phyloP scores from a whole-genome alignment of 2,888 invertebrate species.

The Germaria angustata region DNA sequence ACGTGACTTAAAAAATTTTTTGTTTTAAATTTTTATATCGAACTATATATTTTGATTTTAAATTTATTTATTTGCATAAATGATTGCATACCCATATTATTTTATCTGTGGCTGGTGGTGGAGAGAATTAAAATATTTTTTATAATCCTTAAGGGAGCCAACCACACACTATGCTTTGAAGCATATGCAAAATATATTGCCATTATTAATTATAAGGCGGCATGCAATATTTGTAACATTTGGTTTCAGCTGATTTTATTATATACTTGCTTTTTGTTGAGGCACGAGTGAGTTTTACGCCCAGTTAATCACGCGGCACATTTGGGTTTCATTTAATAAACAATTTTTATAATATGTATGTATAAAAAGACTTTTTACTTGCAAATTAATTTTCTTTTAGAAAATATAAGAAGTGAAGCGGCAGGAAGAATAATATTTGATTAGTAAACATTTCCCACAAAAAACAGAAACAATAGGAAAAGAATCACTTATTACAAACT shows the following conservation, averaged over 20 bases:
- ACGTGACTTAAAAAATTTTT: too few relatives aligned
- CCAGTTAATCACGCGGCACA: conserved; percentile 57
- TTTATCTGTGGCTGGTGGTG: background rate
- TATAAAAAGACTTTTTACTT: too few relatives aligned
- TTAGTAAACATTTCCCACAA: too few relatives aligned
- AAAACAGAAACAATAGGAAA: too few relatives aligned
- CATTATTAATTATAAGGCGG: conserved; percentile 71
- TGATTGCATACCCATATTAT: background rate
- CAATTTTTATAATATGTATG: too few relatives aligned
- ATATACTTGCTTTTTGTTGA: conserved; percentile 15
- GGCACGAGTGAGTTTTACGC: conserved; percentile 66
- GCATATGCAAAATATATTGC: conserved; percentile 70
- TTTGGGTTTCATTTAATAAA: conserved; percentile 11
- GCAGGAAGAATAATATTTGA: background rate
- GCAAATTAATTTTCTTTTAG: too few relatives aligned
- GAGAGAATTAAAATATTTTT: background rate
- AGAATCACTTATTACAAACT: too few relatives aligned
- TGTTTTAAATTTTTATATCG: too few relatives aligned
- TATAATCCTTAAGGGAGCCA: background rate
- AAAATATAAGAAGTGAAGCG: background rate
- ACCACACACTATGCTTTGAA: conserved; percentile 3
- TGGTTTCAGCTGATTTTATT: conserved; percentile 54
- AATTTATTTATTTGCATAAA: background rate
- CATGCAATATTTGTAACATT: conserved; percentile 69
- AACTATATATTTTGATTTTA: background rate